These are phyloP conservation scores for Apocrypta bakeri DNA, from an alignment of 1,140 invertebrate species.

Conservation along the genomic window DNA sequence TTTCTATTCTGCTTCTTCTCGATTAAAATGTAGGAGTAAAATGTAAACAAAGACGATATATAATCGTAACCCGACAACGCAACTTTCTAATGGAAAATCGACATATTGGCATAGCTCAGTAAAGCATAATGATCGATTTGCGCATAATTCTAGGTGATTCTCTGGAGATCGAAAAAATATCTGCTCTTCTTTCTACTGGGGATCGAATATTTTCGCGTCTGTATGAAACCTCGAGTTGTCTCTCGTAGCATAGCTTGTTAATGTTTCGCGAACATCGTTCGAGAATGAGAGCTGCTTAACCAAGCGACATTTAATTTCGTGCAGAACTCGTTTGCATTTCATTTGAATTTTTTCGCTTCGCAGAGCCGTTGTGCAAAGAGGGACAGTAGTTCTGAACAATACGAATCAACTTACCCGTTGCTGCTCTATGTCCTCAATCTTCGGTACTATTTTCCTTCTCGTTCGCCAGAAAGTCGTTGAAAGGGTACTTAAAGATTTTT, in stretches of 20 bases:
- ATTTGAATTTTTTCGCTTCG: conserved; percentile 61
- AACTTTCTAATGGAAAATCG: too few species aligned
- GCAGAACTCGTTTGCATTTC: conserved; percentile 60
- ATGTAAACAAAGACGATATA: background rate
- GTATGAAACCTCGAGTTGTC: background rate
- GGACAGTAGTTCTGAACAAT: conserved; percentile 2
- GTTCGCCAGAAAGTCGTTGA: background rate
- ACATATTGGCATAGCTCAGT: too few species aligned
- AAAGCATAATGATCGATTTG: background rate
- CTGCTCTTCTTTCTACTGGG: too few species aligned
- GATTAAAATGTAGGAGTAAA: background rate
- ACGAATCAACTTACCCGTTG: background rate
- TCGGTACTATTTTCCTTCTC: background rate
- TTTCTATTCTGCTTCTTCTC: background rate
- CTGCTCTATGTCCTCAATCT: background rate
- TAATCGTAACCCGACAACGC: too few species aligned
- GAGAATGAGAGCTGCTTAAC: conserved; percentile 39
- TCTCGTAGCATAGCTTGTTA: conserved; percentile 21
- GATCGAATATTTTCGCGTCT: too few species aligned
- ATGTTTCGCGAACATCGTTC: conserved; percentile 20
- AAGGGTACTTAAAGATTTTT: background rate
- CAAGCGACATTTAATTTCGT: conserved; percentile 61
- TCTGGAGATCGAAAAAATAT: background rate
- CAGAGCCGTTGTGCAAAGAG: conserved; percentile 49
- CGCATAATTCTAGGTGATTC: background rate